These are phyloP conservation scores for Dryoscopus gambensis DNA, from an alignment of 2,113 vertebrate species.

Conservation along the genomic window DNA sequence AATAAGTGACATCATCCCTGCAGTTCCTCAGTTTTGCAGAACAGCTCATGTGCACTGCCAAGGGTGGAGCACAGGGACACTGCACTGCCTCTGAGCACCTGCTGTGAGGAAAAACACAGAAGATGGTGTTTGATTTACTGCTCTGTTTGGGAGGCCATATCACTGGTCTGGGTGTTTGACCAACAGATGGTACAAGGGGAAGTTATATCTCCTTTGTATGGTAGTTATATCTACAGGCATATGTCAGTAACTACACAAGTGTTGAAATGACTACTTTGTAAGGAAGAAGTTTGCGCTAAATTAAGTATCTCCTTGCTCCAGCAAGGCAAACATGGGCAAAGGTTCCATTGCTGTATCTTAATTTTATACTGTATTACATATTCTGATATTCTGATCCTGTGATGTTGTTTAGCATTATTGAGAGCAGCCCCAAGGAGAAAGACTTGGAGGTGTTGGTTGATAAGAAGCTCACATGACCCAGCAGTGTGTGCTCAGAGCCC, in stretches of 20 bases:
- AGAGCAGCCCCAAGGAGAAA: not conserved
- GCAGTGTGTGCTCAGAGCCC: fast-evolving
- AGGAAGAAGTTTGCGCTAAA: not conserved
- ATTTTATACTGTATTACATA: not conserved
- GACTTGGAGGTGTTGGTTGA: not conserved
- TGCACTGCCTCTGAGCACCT: not conserved
- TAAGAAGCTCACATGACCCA: not conserved
- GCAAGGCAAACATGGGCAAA: not conserved
- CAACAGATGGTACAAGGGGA: not conserved
- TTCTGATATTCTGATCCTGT: not conserved
- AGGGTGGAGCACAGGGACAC: not conserved
- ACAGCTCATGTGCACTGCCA: not conserved
- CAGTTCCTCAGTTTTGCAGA: not conserved
- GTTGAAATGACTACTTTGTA: not conserved
- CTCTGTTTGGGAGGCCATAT: not conserved
- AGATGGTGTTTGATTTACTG: not conserved
- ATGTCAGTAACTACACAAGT: not conserved
- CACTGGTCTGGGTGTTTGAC: not conserved
- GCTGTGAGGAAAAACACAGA: not conserved
- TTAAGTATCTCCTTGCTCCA: not conserved
- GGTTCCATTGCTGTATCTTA: not conserved
- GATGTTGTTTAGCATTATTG: not conserved
- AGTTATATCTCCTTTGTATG: not conserved
- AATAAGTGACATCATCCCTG: not conserved
- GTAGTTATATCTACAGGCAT: not conserved